phyloP scores from a whole-genome alignment of 2,113 vertebrate genomes.

The Accipiter virgatus region DNA sequence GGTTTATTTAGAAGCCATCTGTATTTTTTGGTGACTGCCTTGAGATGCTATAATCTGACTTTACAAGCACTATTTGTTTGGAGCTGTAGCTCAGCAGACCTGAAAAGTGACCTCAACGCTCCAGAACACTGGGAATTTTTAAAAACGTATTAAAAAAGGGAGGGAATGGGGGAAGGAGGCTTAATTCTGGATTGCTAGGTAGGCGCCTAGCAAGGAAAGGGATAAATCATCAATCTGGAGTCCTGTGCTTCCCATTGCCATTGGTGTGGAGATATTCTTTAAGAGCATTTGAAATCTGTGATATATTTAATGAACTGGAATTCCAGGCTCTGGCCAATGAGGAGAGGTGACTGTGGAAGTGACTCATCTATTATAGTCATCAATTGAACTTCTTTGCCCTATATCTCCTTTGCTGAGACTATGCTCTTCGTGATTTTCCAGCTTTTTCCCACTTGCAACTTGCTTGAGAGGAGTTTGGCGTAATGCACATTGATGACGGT shows the following conservation, averaged over 20 bases:
- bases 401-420: neutral
- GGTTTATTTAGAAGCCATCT: neutral
- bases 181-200: neutral
- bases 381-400: neutral
- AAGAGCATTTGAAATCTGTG: neutral
- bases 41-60: neutral
- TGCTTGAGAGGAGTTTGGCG: neutral
- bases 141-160: neutral
- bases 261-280: neutral
- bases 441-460: neutral
- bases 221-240: neutral
- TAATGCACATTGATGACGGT: fast-evolving
- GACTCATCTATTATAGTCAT: neutral
- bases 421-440: neutral
- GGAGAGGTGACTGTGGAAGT: neutral
- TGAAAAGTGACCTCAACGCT: neutral
- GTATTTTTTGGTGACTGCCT: neutral
- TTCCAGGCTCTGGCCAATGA: neutral
- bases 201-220: neutral
- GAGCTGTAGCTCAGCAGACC: neutral
- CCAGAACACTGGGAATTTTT: neutral
- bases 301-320: neutral
- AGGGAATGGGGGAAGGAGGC: neutral
- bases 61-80: neutral
- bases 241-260: neutral